Evolutionary conservation across 2,113 vertebrate genomes (phyloP).

Genomic region (Syrrhaptes paradoxus): DNA sequence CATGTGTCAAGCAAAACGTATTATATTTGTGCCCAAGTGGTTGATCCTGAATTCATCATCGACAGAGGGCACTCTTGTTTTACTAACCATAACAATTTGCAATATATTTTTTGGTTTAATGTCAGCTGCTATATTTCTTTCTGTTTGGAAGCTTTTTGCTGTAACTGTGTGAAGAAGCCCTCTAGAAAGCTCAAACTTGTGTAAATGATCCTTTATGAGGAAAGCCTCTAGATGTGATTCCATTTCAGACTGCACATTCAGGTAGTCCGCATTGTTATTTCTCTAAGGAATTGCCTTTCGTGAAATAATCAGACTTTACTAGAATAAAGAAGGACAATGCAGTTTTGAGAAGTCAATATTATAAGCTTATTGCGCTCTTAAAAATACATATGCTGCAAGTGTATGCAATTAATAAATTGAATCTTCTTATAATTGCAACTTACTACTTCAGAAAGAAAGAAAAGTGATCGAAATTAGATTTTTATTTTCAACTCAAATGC

Average conservation of each 20-base stretch:
- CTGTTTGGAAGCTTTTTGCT: neutral
- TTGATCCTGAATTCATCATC: conserved; percentile 33
- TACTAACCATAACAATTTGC: conserved; percentile 22
- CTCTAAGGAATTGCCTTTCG: neutral
- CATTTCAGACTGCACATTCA: neutral
- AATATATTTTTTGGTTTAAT: neutral
- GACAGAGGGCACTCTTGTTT: conserved; percentile 72
- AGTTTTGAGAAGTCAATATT: neutral
- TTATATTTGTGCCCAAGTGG: neutral
- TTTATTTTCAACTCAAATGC: neutral
- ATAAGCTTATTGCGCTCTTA: neutral
- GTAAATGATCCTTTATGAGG: neutral
- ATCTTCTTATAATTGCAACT: neutral
- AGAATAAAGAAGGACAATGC: neutral
- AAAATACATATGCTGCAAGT: neutral
- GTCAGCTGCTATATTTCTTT: neutral
- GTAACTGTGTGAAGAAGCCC: neutral
- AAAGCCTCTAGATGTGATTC: neutral
- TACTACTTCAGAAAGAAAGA: neutral
- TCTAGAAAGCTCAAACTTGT: neutral
- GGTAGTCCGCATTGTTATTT: neutral
- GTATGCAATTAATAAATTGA: neutral
- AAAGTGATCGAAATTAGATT: neutral
- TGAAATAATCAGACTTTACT: neutral
- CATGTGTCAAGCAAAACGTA: neutral